A percentile compares a stretch with the other conserved stretches of the same genome.
phyloP scores from a whole-genome alignment of 2,113 vertebrate species.

The Cairina moschata region DNA sequence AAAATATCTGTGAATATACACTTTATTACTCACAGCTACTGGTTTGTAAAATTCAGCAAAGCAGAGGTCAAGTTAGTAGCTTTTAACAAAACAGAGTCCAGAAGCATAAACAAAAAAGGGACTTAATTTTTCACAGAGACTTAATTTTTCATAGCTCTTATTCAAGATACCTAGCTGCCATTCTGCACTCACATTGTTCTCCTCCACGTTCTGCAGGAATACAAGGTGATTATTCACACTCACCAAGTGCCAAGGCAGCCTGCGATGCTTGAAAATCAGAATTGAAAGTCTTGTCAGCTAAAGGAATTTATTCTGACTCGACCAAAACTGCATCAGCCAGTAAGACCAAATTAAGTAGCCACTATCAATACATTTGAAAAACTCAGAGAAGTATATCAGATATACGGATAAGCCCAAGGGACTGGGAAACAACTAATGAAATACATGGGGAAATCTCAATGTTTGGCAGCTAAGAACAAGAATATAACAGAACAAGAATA shows the following conservation, averaged over 20 bases:
- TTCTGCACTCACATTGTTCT: neutral
- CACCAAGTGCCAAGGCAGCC: conserved; percentile 4
- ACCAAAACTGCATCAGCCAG: neutral
- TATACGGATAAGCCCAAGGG: neutral
- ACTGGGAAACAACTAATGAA: neutral
- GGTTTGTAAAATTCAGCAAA: neutral
- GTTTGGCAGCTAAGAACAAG: neutral
- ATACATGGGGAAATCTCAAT: neutral
- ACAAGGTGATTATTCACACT: conserved; percentile 9
- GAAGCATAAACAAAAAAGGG: neutral
- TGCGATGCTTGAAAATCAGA: neutral
- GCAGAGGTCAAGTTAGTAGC: neutral
- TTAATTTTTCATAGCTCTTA: neutral
- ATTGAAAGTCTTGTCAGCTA: neutral
- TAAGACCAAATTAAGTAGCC: neutral
- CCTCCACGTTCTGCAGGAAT: neutral
- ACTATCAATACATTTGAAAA: fast-evolving
- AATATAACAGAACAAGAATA: neutral
- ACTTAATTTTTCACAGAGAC: neutral
- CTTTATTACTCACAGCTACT: neutral
- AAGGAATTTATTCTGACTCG: neutral
- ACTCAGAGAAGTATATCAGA: neutral
- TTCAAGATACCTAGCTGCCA: neutral
- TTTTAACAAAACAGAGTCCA: neutral
- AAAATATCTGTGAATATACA: neutral